Conservation (phyloP, 2,113 vertebrate species). For the Carettochelys insculpta region DNA sequence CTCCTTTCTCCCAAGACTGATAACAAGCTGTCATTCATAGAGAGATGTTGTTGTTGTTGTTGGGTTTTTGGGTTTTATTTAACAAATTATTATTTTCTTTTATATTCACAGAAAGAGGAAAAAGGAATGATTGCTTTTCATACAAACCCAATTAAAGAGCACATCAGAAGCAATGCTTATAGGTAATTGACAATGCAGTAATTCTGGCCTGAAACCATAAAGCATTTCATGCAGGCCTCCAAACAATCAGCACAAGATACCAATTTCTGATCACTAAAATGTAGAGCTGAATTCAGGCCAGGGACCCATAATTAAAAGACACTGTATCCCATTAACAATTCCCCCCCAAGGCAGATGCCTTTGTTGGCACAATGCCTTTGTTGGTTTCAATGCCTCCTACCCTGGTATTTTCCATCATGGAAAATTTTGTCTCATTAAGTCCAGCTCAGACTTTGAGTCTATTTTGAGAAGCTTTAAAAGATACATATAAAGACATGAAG, state of each 20-base stretch:
- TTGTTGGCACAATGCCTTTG: background rate
- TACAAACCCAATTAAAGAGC: background rate
- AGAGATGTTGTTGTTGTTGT: too few relatives aligned
- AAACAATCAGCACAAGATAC: background rate
- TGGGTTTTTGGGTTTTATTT: background rate
- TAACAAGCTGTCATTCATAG: background rate
- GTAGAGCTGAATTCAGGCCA: background rate
- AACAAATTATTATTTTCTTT: background rate
- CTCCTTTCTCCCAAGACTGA: background rate
- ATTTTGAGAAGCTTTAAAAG: background rate
- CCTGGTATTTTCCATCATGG: background rate
- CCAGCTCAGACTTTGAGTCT: background rate
- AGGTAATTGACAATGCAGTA: background rate
- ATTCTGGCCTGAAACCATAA: background rate
- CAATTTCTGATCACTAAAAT: background rate
- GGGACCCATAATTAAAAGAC: constrained; percentile 6
- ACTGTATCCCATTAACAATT: constrained; percentile 5
- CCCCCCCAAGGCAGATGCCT: background rate
- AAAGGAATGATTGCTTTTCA: background rate
- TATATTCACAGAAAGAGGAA: background rate
- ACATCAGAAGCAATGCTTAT: background rate
- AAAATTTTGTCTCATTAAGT: background rate
- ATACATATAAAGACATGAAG: background rate
- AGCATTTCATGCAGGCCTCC: background rate
- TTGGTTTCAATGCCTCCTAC: background rate